A percentile compares a stretch with the other conserved stretches of the same genome.
These are phyloP conservation scores for Vanessa tameamea DNA, from an alignment of 1,140 invertebrate species.

Conservation along the genomic window DNA sequence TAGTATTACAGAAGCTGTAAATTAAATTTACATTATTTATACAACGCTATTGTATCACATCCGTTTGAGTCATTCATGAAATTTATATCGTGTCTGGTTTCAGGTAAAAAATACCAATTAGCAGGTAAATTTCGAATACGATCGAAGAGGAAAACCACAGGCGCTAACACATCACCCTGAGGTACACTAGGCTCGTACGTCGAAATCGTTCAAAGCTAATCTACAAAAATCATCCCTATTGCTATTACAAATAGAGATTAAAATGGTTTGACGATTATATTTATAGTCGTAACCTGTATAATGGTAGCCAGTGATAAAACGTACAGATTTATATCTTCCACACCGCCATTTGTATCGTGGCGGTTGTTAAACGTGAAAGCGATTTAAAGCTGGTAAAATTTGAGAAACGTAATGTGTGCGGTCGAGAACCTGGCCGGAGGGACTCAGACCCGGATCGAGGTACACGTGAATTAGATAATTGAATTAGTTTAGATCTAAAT, in stretches of 20 bases:
- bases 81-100: conserved; percentile 10
- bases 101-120: conserved; percentile 41
- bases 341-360: conserved; percentile 55
- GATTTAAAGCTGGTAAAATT: conserved; percentile 56
- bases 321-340: conserved; percentile 58
- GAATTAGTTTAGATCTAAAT: conserved; percentile 24
- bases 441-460: not conserved
- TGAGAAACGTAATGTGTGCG: conserved; percentile 44
- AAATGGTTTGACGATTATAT: not conserved
- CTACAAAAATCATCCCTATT: not conserved
- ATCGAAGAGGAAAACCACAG: conserved; percentile 50
- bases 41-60: not conserved
- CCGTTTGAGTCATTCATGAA: not conserved
- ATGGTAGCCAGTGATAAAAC: conserved; percentile 59
- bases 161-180: conserved; percentile 61
- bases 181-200: conserved; percentile 36
- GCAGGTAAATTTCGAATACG: conserved; percentile 44
- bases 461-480: conserved; percentile 23
- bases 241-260: conserved; percentile 1
- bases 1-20: no score
- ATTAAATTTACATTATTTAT: not conserved
- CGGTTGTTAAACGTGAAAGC: conserved; percentile 56
- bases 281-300: conserved; percentile 35
- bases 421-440: conserved; percentile 35
- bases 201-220: not conserved